Conservation (phyloP, 1,140 invertebrate species). For the Archegozetes longisetosus region DNA sequence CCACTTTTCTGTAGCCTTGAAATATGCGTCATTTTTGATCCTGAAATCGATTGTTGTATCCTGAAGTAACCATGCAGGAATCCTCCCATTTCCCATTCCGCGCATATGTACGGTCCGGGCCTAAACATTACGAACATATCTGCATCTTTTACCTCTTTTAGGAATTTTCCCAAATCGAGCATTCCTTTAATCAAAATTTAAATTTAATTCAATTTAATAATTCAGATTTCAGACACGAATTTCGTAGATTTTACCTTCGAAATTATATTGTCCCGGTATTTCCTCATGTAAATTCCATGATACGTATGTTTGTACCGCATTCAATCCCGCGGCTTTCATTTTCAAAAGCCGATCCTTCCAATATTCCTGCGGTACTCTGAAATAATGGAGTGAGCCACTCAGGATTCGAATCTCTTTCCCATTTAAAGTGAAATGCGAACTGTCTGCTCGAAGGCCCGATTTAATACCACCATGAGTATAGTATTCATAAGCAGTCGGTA, state of each 20-base stretch:
- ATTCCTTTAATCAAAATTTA: no score
- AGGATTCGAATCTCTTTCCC: conserved; percentile 34
- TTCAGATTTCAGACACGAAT: no score
- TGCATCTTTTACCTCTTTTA: conserved; percentile 30
- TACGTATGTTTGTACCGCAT: conserved; percentile 38
- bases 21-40: conserved; percentile 21
- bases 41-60: conserved; percentile 16
- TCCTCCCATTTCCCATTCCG: conserved; percentile 36
- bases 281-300: conserved; percentile 37
- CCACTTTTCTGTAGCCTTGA: conserved; percentile 27
- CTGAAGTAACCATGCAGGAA: conserved; percentile 28
- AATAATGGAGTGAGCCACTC: conserved; percentile 37
- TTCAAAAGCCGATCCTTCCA: conserved; percentile 34
- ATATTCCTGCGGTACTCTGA: conserved; percentile 31
- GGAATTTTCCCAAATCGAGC: conserved; percentile 29
- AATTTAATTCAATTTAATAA: no score
- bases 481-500: conserved; percentile 7
- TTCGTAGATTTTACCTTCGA: conserved; percentile 5
- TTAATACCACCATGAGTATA: conserved; percentile 3
- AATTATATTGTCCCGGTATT: conserved; percentile 22
- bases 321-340: conserved; percentile 33
- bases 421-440: conserved; percentile 32
- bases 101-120: conserved; percentile 36
- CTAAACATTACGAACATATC: conserved; percentile 33
- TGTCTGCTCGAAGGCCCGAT: background rate